Evolutionary conservation across 2,797 vertebrate genomes (phyloP), one percentile per base, ranked within the genome.

Genomic region (Pyrocephalus nanus): DNA sequence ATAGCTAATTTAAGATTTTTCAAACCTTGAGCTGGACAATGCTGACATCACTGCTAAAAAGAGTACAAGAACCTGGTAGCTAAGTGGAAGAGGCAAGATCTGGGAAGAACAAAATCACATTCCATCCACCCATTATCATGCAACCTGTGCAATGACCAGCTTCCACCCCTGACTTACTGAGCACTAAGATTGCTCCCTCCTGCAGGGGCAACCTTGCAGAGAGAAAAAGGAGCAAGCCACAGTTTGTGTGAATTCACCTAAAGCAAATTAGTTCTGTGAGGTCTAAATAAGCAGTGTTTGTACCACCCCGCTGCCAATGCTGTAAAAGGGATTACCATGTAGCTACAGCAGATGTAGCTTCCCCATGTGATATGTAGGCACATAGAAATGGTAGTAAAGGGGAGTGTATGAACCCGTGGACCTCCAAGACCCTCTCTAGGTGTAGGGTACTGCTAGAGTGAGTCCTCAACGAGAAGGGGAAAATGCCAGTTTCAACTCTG

Each of bases 341-440:
- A 67, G 45, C 25, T 74, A 1, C 15, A 34, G 58, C 5, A 22
- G 6, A 6, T 57, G 20, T 38, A 65, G 38, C 12, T 38, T 86
- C 38, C 38, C 26, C 50, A 50, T 7, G 9, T 0, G 3, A 54
- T 72, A 45, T 1, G 3, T 15, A 70, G 30, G 12, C 21, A 29
- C 30, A 8, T 7, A 73, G 48, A 84, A 67, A 71, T 36, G 25
- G 8, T 15, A 64, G 36, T 34, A 80, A 64, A 53, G 23, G 15
- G 8, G 11, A 47, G 17, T 11, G 4, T 23, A 42, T 20, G 50
- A 75, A 27, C 25, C 13, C 10, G 8, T 14, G 11, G 42, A 65
- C 8, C 16, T 60, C 50, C 32, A 60, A 66, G 30, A n/a, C 38
- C 9, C 5, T 55, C 10, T 54, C 42, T 29, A 65, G 12, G 21